Evolutionary conservation across 2,113 vertebrate genomes (phyloP).

Genomic region (Notechis scutatus): DNA sequence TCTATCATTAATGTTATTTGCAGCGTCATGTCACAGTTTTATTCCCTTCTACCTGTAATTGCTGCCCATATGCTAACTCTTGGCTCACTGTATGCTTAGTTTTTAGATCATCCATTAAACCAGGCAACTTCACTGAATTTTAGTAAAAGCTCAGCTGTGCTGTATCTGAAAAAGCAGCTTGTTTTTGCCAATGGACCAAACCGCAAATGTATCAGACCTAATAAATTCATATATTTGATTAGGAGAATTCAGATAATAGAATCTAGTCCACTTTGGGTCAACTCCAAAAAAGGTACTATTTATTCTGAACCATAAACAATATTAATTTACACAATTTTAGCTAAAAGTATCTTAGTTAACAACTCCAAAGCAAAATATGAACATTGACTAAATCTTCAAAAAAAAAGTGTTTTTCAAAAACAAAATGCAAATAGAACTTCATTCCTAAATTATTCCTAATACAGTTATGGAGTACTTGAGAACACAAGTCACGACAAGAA

Average conservation of each 20-base stretch:
- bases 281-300: neutral
- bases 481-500: neutral
- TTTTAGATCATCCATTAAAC: constrained; percentile 16
- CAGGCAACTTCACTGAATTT: neutral
- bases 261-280: neutral
- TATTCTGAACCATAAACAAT: neutral
- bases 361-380: neutral
- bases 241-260: neutral
- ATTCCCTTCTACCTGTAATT: neutral
- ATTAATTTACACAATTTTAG: neutral
- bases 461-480: neutral
- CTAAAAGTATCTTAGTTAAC: neutral
- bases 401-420: neutral
- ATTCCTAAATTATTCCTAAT: neutral
- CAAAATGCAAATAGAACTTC: neutral
- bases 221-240: neutral
- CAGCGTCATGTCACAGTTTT: neutral
- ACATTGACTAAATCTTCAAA: neutral
- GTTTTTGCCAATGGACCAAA: neutral
- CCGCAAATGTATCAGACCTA: neutral
- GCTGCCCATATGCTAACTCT: neutral
- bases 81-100: neutral
- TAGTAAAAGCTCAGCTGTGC: neutral
- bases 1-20: constrained; percentile 45
- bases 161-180: neutral